A percentile compares a stretch with the other conserved stretches of the same genome.
Evolutionary conservation across 2,113 vertebrate species (phyloP).

Genomic region (Lucifuga dentata): DNA sequence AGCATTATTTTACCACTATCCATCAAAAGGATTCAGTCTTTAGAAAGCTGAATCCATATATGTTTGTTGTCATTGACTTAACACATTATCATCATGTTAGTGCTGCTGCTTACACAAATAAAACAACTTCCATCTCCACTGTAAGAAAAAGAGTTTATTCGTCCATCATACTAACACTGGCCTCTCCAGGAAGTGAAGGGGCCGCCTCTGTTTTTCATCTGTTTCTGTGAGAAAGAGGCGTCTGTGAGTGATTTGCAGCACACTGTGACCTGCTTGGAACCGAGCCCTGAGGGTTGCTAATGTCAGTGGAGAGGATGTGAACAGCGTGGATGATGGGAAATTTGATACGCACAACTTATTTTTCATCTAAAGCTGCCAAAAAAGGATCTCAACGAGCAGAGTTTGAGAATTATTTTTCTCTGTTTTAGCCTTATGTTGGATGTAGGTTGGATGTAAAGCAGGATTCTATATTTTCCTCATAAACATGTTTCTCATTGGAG

Average conservation of each 20-base stretch:
- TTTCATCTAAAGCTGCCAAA: slow-evolving; percentile 48
- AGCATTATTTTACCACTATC: slow-evolving; percentile 58
- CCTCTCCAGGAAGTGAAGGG: slow-evolving; percentile 34
- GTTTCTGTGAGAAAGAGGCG: slow-evolving; percentile 62
- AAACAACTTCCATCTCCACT: slow-evolving; percentile 53
- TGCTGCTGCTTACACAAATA: slow-evolving; percentile 71
- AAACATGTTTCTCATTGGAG: background rate
- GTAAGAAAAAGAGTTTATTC: slow-evolving; percentile 33
- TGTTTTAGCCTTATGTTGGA: background rate
- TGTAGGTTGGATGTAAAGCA: background rate
- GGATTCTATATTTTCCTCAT: background rate
- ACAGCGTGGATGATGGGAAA: slow-evolving; percentile 60
- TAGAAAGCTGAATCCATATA: slow-evolving; percentile 21
- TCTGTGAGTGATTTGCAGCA: slow-evolving; percentile 78
- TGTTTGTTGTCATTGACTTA: slow-evolving; percentile 44
- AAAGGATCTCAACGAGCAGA: slow-evolving; percentile 20
- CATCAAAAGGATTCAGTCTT: slow-evolving; percentile 30
- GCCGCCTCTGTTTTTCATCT: slow-evolving; percentile 50
- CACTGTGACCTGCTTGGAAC: slow-evolving; percentile 75
- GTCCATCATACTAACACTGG: slow-evolving; percentile 8
- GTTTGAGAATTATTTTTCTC: background rate
- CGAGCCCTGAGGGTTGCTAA: slow-evolving; percentile 68
- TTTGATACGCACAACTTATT: slow-evolving; percentile 57
- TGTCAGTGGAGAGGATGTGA: slow-evolving; percentile 81
- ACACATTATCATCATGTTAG: slow-evolving; percentile 36